These are phyloP conservation scores for Anguilla rostrata DNA, from an alignment of 2,113 vertebrate species.

Conservation along the genomic window DNA sequence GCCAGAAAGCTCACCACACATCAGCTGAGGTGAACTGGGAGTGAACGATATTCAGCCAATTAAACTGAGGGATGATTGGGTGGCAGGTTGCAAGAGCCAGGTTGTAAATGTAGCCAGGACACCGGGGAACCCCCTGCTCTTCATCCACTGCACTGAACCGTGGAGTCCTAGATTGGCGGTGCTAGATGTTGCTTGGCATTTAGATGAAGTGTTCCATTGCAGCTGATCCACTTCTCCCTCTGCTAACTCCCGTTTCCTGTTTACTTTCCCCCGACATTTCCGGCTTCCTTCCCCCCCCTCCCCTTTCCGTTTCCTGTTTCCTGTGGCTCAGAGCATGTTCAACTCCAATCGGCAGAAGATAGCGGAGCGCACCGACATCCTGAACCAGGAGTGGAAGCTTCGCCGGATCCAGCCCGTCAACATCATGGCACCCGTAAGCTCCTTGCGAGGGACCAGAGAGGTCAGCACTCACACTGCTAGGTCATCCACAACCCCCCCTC, in stretches of 20 bases:
- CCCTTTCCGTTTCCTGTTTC: slow-evolving; percentile 6
- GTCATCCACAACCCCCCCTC: not conserved
- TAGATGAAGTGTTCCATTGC: not conserved
- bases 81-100: too few species aligned
- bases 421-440: slow-evolving; percentile 98
- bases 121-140: too few species aligned
- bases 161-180: not conserved
- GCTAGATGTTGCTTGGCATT: not conserved
- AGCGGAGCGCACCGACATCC: slow-evolving; percentile 88
- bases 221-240: not conserved
- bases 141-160: not conserved
- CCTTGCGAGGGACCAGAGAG: slow-evolving; percentile 93
- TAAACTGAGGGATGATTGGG: too few species aligned
- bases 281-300: too few species aligned
- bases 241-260: too few species aligned
- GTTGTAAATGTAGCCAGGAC: too few species aligned
- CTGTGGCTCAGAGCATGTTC: slow-evolving; percentile 88
- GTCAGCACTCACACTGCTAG: slow-evolving; percentile 65
- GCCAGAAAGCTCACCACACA: too few species aligned
- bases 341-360: slow-evolving; percentile 98
- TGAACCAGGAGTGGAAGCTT: slow-evolving; percentile 96
- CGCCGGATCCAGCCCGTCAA: slow-evolving; percentile 94
- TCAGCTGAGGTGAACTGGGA: too few species aligned
- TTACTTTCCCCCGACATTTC: too few species aligned
- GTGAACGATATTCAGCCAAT: too few species aligned